Evolutionary conservation across 2,888 invertebrate genomes (phyloP), one percentile per base, ranked within the genome.

Genomic region (Zelleria hepariella): DNA sequence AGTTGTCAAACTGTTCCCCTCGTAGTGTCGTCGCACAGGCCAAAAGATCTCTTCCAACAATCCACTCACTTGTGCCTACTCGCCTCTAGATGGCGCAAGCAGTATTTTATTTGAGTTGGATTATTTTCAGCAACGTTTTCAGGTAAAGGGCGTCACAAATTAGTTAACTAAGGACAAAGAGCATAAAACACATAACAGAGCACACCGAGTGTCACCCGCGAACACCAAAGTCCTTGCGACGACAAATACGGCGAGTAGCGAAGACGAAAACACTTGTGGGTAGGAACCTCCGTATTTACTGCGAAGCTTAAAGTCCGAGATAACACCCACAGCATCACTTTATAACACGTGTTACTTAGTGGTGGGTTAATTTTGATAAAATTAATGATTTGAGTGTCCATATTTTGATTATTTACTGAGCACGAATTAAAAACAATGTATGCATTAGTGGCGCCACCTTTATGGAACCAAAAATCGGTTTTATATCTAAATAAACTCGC

Each of bases 401-500:
- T 7, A 10, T n/a, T 48, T 15, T 5, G 4, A 7, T 15, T n/a
- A n/a, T n/a, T 48, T n/a, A 15, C 4, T 48, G 4, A 5, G n/a
- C 4, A 5, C n/a, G 4, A 7, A 7, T 49, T 18, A 49, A 6
- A 49, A 7, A 20, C 2, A 7, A 20, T 51, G 25, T n/a, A 42
- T 24, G 7, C 57, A 51, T 26, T 62, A 55, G 21, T 57, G 42
- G 24, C 53, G 56, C 20, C 20, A 24, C 60, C 61, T 61, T 60
- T 62, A 59, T 62, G 60, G 62, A 62, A 60, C 60, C 60, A 62
- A 47, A 62, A 60, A 60, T 62, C 60, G 58, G 58, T 48, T 60
- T 60, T 60, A 60, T 60, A 57, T 54, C 59, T 59, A 61, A 57
- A 58, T 57, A 61, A 58, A 61, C 57, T 53, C 57, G 58, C 59